Percentiles rank a stretch among this genome's conserved stretches.
These are phyloP conservation scores for Lineus longissimus DNA, from an alignment of 1,140 invertebrate genomes.

Conservation along the genomic window DNA sequence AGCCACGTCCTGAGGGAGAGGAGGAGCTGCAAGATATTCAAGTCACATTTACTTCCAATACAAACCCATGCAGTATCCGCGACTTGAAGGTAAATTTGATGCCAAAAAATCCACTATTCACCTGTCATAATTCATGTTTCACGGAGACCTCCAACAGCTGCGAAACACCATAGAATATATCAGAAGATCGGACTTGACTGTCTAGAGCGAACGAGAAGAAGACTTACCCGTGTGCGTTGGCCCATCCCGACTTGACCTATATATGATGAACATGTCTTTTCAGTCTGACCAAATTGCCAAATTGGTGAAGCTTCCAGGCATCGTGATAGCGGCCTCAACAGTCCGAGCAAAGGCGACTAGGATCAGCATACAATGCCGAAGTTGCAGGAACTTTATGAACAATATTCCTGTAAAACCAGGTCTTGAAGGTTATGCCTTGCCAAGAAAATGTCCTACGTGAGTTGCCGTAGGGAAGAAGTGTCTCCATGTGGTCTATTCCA, in stretches of 20 bases:
- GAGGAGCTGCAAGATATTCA: conserved; percentile 92
- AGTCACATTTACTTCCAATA: conserved; percentile 81
- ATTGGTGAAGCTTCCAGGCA: conserved; percentile 92
- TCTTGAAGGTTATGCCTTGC: conserved; percentile 93
- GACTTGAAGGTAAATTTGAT: conserved; percentile 72
- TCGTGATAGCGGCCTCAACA: conserved; percentile 89
- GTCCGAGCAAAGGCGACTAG: conserved; percentile 92
- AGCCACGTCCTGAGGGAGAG: conserved; percentile 80
- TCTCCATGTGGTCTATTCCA: neutral
- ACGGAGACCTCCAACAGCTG: too few species aligned
- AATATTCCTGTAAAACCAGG: conserved; percentile 91
- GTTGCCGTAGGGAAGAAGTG: conserved; percentile 33
- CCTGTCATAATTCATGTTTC: too few species aligned
- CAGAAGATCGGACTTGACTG: too few species aligned
- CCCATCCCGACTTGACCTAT: too few species aligned
- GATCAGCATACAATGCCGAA: conserved; percentile 93
- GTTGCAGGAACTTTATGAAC: conserved; percentile 82
- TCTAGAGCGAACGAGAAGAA: too few species aligned
- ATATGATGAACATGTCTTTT: conserved; percentile 43
- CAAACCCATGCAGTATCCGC: conserved; percentile 75
- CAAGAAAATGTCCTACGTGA: conserved; percentile 90
- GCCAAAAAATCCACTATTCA: neutral
- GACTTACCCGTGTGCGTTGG: too few species aligned
- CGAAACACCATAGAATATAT: too few species aligned
- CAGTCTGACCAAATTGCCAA: conserved; percentile 90